Evolutionary conservation across 2,113 vertebrate genomes (phyloP).

Genomic region (Ictalurus punctatus): DNA sequence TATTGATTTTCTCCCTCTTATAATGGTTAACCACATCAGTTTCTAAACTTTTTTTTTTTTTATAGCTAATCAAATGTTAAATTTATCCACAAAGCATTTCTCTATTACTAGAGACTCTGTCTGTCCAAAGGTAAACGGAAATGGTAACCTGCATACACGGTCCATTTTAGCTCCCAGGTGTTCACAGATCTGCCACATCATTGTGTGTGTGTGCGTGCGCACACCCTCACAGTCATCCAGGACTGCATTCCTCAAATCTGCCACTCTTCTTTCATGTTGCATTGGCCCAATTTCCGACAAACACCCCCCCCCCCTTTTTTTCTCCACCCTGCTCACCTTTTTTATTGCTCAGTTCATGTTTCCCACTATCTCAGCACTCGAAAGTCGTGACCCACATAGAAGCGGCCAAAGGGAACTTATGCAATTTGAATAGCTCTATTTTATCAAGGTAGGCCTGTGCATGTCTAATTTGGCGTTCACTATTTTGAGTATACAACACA

Average conservation of each 20-base stretch:
- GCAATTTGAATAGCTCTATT: constrained; percentile 7
- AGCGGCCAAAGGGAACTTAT: neutral
- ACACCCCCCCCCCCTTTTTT: neutral
- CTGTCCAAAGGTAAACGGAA: neutral
- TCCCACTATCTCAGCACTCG: neutral
- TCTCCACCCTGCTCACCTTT: neutral
- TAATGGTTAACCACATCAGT: neutral
- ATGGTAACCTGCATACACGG: neutral
- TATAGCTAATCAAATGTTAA: neutral
- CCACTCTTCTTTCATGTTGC: neutral
- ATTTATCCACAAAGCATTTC: neutral
- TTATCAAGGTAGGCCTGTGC: neutral
- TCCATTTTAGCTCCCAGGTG: neutral
- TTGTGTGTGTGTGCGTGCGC: neutral
- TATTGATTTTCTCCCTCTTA: neutral
- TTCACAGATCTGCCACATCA: constrained; percentile 4
- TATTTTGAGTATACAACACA: constrained; percentile 15
- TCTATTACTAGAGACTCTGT: neutral
- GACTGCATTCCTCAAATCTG: constrained; percentile 18
- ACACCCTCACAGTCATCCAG: neutral
- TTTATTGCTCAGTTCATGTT: neutral
- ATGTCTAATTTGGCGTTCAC: constrained; percentile 17
- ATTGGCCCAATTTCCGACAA: neutral
- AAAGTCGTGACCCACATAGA: neutral
- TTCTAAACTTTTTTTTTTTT: neutral